Evolutionary conservation across 64 coral and sea anemone species (phyloP).

Genomic region (Platygyra sinensis): DNA sequence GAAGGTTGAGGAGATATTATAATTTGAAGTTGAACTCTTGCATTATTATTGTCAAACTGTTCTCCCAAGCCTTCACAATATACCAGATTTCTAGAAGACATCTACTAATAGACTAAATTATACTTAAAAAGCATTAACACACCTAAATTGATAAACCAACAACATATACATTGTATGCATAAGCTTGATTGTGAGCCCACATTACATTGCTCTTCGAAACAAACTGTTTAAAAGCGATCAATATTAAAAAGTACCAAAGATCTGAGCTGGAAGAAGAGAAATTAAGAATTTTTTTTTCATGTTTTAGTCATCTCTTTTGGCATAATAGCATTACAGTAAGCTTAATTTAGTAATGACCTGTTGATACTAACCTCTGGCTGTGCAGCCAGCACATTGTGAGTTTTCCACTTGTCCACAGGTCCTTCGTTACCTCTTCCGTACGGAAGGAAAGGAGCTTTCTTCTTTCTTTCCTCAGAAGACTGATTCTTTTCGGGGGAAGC

Average conservation of each 20-base stretch:
- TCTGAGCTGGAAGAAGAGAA: neutral
- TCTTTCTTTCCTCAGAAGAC: constrained; percentile 8
- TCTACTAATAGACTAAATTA: too few species aligned
- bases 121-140: too few species aligned
- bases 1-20: too few species aligned
- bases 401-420: constrained; percentile 88
- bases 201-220: too few species aligned
- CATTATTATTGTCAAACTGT: too few species aligned
- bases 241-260: neutral
- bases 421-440: constrained; percentile 94
- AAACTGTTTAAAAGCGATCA: too few species aligned
- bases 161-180: too few species aligned
- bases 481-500: constrained; percentile 25
- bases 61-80: too few species aligned
- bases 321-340: neutral
- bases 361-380: constrained; percentile 64
- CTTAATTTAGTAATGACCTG: neutral
- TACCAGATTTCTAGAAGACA: too few species aligned
- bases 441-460: constrained; percentile 79
- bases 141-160: too few species aligned
- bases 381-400: constrained; percentile 88
- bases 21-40: too few species aligned
- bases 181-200: too few species aligned
- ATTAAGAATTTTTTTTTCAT: neutral
- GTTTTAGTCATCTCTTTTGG: neutral